Evolutionary conservation across 1,140 invertebrate species (phyloP).

Genomic region (Diabrotica undecimpunctata): DNA sequence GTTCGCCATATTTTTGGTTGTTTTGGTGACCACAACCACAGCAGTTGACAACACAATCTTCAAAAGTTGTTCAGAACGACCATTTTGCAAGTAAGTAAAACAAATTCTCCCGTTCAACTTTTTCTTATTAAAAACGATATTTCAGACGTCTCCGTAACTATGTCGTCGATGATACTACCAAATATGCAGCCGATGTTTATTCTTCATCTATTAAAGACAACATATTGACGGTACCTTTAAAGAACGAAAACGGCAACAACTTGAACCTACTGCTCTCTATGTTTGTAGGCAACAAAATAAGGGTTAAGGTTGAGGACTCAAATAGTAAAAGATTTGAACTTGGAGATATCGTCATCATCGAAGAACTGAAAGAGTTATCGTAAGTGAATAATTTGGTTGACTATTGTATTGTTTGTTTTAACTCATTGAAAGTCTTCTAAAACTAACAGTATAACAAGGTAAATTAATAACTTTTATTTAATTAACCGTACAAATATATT

Average conservation of each 20-base stretch:
- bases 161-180: neutral
- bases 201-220: neutral
- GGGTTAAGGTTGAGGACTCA: constrained; percentile 7
- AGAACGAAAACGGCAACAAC: neutral
- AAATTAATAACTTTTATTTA: no score
- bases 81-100: constrained; percentile 13
- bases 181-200: constrained; percentile 4
- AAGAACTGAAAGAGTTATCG: neutral
- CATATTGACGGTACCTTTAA: neutral
- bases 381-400: neutral
- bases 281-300: neutral
- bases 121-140: neutral
- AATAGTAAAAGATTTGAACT: constrained; percentile 10
- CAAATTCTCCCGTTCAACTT: neutral
- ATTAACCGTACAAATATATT: no score
- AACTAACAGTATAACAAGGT: no score
- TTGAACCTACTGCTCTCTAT: constrained; percentile 4
- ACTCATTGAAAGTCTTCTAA: no score
- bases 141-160: constrained; percentile 8
- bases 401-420: no score
- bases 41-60: constrained; percentile 7
- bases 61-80: constrained; percentile 3
- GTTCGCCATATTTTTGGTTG: neutral
- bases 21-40: neutral
- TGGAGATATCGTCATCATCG: constrained; percentile 7